phyloP scores from a whole-genome alignment of 1,140 invertebrate genomes.

The Danaus plexippus region DNA sequence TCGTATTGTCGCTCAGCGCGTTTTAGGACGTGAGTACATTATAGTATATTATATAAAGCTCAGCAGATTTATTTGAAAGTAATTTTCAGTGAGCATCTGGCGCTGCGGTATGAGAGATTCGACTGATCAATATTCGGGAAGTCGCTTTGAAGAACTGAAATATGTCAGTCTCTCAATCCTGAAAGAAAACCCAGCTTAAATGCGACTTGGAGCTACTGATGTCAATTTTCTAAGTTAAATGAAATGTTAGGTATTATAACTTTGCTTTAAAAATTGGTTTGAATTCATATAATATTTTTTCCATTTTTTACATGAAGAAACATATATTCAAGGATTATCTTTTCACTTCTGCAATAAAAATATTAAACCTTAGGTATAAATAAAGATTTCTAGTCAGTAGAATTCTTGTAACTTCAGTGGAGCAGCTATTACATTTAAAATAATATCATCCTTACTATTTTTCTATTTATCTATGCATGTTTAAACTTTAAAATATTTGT shows the following conservation, averaged over 20 bases:
- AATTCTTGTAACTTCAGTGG: too few species aligned
- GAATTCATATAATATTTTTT: too few species aligned
- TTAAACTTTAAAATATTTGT: too few species aligned
- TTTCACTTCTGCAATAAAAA: too few species aligned
- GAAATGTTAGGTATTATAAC: too few species aligned
- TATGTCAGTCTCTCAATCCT: conserved; percentile 58
- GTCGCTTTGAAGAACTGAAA: conserved; percentile 58
- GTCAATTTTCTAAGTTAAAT: too few species aligned
- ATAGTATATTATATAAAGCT: conserved; percentile 34
- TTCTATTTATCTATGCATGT: neutral
- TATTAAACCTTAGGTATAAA: too few species aligned
- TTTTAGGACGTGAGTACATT: conserved; percentile 24
- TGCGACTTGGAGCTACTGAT: conserved; percentile 36
- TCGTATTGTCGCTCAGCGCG: conserved; percentile 20
- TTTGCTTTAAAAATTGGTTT: too few species aligned
- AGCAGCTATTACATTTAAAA: neutral
- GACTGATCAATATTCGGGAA: conserved; percentile 66
- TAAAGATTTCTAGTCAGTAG: too few species aligned
- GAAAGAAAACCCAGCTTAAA: conserved; percentile 10
- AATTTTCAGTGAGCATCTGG: conserved; percentile 65
- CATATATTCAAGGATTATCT: too few species aligned
- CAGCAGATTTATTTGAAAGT: conserved; percentile 63
- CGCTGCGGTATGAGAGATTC: conserved; percentile 59
- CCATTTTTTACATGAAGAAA: too few species aligned
- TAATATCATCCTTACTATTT: neutral